These are phyloP conservation scores for Neopipo cinnamomea DNA, from an alignment of 2,113 vertebrate genomes.

Conservation along the genomic window DNA sequence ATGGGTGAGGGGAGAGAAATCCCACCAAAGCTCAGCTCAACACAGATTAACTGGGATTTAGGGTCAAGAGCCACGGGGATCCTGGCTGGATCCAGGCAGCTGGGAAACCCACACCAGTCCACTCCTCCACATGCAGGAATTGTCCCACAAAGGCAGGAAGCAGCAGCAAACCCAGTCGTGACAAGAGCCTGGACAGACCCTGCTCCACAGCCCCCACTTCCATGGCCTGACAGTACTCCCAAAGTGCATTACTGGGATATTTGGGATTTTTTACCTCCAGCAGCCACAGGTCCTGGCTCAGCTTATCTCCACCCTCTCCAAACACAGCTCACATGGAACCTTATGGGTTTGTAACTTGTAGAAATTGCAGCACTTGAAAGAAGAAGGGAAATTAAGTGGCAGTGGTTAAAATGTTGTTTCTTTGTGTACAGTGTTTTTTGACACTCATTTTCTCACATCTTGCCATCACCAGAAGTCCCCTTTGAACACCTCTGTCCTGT, in stretches of 20 bases:
- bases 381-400: background rate
- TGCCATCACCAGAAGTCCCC: background rate
- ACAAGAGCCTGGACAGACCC: background rate
- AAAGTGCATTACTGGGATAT: background rate
- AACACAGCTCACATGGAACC: accelerated
- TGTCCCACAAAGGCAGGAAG: background rate
- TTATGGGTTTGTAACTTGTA: background rate
- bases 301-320: background rate
- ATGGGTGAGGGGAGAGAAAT: background rate
- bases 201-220: background rate
- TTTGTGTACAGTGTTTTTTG: background rate
- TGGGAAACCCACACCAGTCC: background rate
- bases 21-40: background rate
- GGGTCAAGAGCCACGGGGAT: background rate
- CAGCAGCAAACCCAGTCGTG: accelerated
- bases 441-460: background rate
- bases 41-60: background rate
- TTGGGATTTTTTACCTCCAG: background rate
- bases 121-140: accelerated
- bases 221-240: background rate
- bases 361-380: background rate
- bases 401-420: background rate
- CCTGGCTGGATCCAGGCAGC: background rate
- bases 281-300: background rate
- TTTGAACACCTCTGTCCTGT: background rate